phyloP scores from a whole-genome alignment of 2,113 vertebrate genomes.

The Mola mola region DNA sequence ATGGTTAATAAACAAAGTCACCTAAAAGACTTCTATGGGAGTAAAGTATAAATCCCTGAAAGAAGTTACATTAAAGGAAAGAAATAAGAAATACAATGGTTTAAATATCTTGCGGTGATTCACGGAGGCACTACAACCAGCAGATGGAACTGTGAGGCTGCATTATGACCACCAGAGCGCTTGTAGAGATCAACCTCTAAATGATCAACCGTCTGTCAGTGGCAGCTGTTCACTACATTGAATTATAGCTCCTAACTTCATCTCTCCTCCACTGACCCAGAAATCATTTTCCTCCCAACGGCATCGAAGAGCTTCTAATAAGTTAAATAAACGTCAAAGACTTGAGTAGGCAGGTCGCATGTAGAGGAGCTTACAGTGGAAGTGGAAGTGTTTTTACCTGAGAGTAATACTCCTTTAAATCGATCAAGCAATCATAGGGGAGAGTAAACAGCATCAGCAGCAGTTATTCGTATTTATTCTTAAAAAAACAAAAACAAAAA shows the following conservation, averaged over 20 bases:
- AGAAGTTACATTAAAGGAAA: background rate
- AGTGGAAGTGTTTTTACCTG: no score
- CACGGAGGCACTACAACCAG: slow-evolving; percentile 15
- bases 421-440: no score
- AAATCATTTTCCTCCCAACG: background rate
- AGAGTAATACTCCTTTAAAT: no score
- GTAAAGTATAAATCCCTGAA: background rate
- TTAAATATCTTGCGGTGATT: background rate
- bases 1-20: background rate
- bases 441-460: no score
- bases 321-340: no score
- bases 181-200: background rate
- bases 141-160: slow-evolving; percentile 43
- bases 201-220: background rate
- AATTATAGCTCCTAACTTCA: no score
- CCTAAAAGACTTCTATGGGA: background rate
- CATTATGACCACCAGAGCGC: background rate
- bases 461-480: no score
- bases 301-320: background rate
- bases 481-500: no score
- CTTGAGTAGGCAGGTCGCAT: no score
- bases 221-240: background rate
- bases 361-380: no score
- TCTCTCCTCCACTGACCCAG: background rate
- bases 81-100: background rate